Evolutionary conservation across 1,140 invertebrate genomes (phyloP).

Genomic region (Drosophila suzukii): DNA sequence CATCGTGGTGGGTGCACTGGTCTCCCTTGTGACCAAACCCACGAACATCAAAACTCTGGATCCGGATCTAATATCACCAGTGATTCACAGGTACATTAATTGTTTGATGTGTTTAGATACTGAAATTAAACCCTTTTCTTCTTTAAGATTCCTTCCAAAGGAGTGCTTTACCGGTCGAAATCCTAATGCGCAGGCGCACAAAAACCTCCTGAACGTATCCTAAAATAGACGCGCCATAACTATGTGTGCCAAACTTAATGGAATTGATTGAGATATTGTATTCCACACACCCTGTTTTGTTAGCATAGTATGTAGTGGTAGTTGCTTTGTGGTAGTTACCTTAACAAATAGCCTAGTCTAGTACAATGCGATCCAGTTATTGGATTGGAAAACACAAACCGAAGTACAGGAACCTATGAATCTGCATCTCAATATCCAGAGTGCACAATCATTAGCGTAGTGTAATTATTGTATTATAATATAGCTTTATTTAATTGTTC

Average conservation of each 20-base stretch:
- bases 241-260: constrained; percentile 23
- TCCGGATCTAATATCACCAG: constrained; percentile 87
- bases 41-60: constrained; percentile 86
- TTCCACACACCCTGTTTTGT: constrained; percentile 32
- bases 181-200: constrained; percentile 52
- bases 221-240: not conserved
- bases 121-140: not conserved
- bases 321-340: constrained; percentile 15
- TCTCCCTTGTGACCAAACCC: constrained; percentile 89
- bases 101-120: not conserved
- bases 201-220: constrained; percentile 44
- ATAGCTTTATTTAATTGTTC: constrained; percentile 49
- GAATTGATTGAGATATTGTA: constrained; percentile 10
- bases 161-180: constrained; percentile 69
- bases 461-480: constrained; percentile 50
- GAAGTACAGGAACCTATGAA: constrained; percentile 75
- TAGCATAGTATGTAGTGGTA: constrained; percentile 36
- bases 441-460: constrained; percentile 38
- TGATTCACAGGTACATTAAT: constrained; percentile 85
- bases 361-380: constrained; percentile 43
- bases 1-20: constrained; percentile 88
- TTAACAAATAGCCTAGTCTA: constrained; percentile 48
- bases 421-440: constrained; percentile 39
- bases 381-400: constrained; percentile 23
- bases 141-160: constrained; percentile 71